phyloP scores from a whole-genome alignment of 1,140 invertebrate species.

The Archivesica marissinica region DNA sequence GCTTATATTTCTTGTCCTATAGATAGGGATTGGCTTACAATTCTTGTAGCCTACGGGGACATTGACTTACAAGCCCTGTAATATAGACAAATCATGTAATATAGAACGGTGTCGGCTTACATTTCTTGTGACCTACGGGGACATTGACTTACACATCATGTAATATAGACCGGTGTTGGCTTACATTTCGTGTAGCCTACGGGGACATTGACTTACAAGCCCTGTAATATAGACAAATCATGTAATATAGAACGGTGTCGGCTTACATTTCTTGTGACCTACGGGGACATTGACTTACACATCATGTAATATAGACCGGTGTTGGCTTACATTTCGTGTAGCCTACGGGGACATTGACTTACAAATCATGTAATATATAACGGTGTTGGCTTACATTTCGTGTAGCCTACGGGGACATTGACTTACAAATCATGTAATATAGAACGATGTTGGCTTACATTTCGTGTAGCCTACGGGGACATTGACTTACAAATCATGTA shows the following conservation, averaged over 20 bases:
- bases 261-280: background rate
- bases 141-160: background rate
- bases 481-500: slow-evolving; percentile 1
- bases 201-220: background rate
- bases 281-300: background rate
- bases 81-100: background rate
- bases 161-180: background rate
- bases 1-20: background rate
- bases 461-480: background rate
- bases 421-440: slow-evolving; percentile 18
- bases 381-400: background rate
- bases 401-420: background rate
- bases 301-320: slow-evolving; percentile 1
- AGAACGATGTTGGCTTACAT: background rate
- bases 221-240: too few relatives aligned
- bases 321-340: background rate
- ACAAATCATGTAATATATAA: background rate
- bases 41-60: background rate
- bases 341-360: background rate
- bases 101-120: too few relatives aligned
- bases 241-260: background rate
- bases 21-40: background rate
- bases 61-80: background rate
- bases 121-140: background rate
- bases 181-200: background rate